phyloP scores from a whole-genome alignment of 2,797 vertebrate species.

The Cottoperca gobio region DNA sequence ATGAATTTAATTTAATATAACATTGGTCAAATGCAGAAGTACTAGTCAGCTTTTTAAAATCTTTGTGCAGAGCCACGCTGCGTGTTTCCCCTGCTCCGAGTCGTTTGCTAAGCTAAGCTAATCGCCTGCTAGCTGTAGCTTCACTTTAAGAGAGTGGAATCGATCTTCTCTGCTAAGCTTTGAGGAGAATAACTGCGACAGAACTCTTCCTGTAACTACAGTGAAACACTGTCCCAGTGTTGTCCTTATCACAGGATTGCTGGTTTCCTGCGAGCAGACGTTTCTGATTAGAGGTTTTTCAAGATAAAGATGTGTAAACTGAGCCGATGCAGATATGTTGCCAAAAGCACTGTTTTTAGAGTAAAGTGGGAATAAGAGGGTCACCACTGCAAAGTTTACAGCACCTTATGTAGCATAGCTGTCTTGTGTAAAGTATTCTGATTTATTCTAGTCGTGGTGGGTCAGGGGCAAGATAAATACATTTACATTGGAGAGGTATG shows the following conservation, averaged over 20 bases:
- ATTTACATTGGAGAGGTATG: not conserved
- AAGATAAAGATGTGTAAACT: constrained; percentile 32
- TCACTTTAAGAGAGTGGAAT: not conserved
- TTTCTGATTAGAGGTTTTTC: constrained; percentile 32
- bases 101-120: not conserved
- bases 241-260: not conserved
- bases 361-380: not conserved
- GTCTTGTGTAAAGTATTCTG: not conserved
- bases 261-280: constrained; percentile 27
- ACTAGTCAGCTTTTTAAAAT: not conserved
- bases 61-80: not conserved
- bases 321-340: not conserved
- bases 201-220: not conserved
- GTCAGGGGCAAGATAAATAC: not conserved
- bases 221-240: accelerated
- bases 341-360: not conserved
- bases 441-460: not conserved
- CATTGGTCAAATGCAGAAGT: not conserved
- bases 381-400: not conserved
- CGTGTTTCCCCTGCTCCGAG: too few relatives aligned
- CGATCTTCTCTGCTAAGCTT: not conserved
- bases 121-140: not conserved
- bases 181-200: not conserved
- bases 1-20: too few relatives aligned
- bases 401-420: not conserved